Base-by-base conservation (phyloP, 2,888 invertebrate genomes). In the Tachina fera region DNA sequence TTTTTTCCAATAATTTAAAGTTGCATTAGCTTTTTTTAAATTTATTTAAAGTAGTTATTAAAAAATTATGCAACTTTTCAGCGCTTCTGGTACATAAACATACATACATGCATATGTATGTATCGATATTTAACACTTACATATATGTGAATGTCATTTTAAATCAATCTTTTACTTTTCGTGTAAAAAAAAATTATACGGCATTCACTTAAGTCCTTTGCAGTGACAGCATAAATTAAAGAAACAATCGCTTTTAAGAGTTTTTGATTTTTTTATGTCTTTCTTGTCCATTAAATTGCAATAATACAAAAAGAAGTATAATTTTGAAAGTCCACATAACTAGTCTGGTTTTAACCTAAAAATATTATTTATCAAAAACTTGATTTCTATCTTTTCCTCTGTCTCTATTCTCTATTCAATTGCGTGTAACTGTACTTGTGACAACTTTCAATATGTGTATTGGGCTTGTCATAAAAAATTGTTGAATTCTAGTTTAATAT, bases 401-500 rank as follows among this genome's bases (percentile, higher is more conserved):
- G 5, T 13, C 13, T 43, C 31, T 16, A 19, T 31, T 8, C 58
- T 19, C 67, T 19, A 39, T 22, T 60, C 22, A 51, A 58, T 49
- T 39, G 58, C 45, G 16, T 61, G 11, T n/a, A 41, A 68, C 45
- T 19, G n/a, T 43, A 53, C 60, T 43, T 31, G 63, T 56, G 67
- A 68, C 74, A 81, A 81, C 81, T 81, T 81, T 81, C 74, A 81
- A 53, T 51, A 19, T 60, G 43, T 74, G 16, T n/a, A 68, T 67
- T 60, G 49, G 58, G 60, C 68, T 68, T 61, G 60, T 61, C 60
- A 81, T 60, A 51, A 60, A 58, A 16, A 74, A 53, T 75, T 75
- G 60, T 67, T 67, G 22, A 67, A 60, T 80, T 80, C 14, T 60
- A 47, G 45, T 53, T 81, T 60, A 45, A 63, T 47, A 72, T 56